phyloP scores from a whole-genome alignment of 2,797 vertebrate species.

The Falco naumanni region DNA sequence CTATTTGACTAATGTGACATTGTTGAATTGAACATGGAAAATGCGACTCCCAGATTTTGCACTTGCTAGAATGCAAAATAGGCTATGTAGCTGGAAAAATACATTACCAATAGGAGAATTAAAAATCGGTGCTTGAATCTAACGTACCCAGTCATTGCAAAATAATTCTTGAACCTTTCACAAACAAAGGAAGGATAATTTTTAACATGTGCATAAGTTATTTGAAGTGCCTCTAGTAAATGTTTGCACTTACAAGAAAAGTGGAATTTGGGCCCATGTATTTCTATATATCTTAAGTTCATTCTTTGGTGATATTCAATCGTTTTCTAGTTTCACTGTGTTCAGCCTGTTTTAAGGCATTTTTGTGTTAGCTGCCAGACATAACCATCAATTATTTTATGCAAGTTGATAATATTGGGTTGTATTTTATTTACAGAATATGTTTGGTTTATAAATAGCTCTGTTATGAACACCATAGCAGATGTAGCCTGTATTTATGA shows the following conservation, averaged over 20 bases:
- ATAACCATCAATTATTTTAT: background rate
- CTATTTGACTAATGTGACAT: background rate
- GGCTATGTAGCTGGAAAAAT: background rate
- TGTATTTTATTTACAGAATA: background rate
- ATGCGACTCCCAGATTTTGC: background rate
- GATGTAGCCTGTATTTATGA: background rate
- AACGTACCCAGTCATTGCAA: background rate
- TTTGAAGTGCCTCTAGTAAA: constrained; percentile 1
- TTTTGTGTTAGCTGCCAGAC: background rate
- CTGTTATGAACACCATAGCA: background rate
- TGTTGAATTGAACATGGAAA: background rate
- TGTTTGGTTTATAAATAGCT: background rate
- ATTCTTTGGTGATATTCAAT: background rate
- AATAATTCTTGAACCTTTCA: constrained; percentile 11
- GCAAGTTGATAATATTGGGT: background rate
- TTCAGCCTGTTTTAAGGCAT: background rate
- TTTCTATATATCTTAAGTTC: background rate
- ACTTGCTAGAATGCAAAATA: background rate
- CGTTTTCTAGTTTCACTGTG: background rate
- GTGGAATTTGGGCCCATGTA: background rate
- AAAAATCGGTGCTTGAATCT: background rate
- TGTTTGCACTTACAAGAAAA: background rate
- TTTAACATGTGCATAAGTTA: background rate
- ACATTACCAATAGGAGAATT: background rate
- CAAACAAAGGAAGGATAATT: constrained; percentile 10